A percentile compares a stretch with the other conserved stretches of the same genome.
These are phyloP conservation scores for Mobula birostris DNA, from an alignment of 2,113 vertebrate genomes.

Conservation along the genomic window DNA sequence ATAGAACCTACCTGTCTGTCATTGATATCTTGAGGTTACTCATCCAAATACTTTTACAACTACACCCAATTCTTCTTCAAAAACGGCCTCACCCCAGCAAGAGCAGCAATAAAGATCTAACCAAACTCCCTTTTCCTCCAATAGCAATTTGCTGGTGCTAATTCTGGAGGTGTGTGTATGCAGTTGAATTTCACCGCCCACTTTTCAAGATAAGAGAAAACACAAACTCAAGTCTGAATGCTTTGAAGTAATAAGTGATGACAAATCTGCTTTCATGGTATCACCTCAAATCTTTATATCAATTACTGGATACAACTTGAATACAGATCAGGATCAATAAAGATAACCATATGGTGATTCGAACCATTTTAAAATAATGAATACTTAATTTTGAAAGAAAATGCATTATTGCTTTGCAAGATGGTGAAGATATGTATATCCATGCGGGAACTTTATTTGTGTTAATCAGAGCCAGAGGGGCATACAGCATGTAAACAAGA, in stretches of 20 bases:
- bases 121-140: background rate
- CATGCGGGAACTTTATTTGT: background rate
- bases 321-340: background rate
- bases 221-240: background rate
- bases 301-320: background rate
- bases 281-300: background rate
- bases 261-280: background rate
- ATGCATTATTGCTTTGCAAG: background rate
- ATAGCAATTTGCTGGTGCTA: background rate
- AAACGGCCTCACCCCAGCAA: too few relatives aligned
- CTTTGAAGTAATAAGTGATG: background rate
- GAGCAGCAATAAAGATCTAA: background rate
- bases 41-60: background rate
- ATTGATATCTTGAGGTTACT: background rate
- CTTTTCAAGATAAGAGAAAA: background rate
- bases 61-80: background rate
- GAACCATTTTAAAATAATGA: background rate
- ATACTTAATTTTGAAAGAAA: background rate
- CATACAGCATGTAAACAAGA: too few relatives aligned
- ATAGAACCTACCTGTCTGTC: background rate
- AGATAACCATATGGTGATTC: background rate
- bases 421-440: background rate
- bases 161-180: background rate
- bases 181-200: background rate
- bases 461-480: background rate